Evolutionary conservation across 2,888 invertebrate species (phyloP).

Genomic region (Gasteruption jaculator): DNA sequence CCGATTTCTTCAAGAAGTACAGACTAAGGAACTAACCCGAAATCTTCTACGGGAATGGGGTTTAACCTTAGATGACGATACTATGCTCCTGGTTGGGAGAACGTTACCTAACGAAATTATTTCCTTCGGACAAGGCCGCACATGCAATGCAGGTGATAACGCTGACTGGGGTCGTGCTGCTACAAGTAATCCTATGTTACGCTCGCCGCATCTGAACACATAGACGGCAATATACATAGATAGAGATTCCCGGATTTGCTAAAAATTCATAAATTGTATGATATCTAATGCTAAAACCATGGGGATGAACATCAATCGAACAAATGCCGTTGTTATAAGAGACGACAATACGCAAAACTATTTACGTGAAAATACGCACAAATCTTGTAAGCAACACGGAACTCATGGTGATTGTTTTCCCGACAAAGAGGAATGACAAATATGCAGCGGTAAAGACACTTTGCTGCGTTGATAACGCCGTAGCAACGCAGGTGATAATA

Average conservation of each 20-base stretch:
- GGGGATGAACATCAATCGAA: constrained; percentile 65
- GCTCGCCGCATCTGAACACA: constrained; percentile 60
- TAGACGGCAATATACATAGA: constrained; percentile 72
- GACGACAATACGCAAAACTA: constrained; percentile 73
- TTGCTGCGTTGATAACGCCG: constrained; percentile 75
- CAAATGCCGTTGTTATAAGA: constrained; percentile 57
- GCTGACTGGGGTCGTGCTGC: constrained; percentile 72
- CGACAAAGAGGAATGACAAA: constrained; percentile 75
- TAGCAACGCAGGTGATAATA: constrained; percentile 82
- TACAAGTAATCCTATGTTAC: constrained; percentile 60
- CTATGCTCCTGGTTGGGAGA: constrained; percentile 61
- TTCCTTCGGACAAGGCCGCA: constrained; percentile 58
- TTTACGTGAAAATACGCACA: constrained; percentile 57
- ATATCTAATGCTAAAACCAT: constrained; percentile 57
- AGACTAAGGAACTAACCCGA: constrained; percentile 60
- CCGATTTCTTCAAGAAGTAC: constrained; percentile 61
- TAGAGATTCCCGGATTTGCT: too few relatives aligned
- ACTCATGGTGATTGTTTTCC: constrained; percentile 77
- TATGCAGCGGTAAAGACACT: constrained; percentile 83
- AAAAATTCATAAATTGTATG: constrained; percentile 53
- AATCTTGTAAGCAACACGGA: constrained; percentile 56
- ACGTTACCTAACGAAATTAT: constrained; percentile 65
- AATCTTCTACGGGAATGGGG: constrained; percentile 78
- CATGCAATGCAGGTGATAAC: constrained; percentile 49
- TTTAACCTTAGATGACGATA: constrained; percentile 58